Evolutionary conservation across 2,797 vertebrate species (phyloP).

Genomic region (Lepus oiostolus): DNA sequence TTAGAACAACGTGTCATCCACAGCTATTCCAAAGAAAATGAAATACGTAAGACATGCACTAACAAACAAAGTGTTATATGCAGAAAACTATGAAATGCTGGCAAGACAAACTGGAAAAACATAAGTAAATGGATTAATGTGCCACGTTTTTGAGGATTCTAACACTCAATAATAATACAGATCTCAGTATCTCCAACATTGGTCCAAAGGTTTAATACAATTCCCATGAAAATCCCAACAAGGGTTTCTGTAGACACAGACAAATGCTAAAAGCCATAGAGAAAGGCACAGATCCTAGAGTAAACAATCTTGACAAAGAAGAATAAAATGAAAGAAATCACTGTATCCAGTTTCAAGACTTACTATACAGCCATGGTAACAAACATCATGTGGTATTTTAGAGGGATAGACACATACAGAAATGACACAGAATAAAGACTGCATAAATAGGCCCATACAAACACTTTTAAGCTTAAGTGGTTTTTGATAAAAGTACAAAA

Average conservation of each 20-base stretch:
- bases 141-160: background rate
- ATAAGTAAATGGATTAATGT: background rate
- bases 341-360: too few relatives aligned
- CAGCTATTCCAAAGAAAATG: background rate
- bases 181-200: too few relatives aligned
- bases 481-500: background rate
- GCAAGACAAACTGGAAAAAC: background rate
- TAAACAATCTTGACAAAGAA: background rate
- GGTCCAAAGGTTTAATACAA: background rate
- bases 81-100: background rate
- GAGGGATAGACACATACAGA: background rate
- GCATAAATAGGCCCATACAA: background rate
- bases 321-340: too few relatives aligned
- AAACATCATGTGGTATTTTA: background rate
- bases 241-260: background rate
- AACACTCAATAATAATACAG: background rate
- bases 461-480: background rate
- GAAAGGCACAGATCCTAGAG: background rate
- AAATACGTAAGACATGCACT: background rate
- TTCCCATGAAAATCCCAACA: background rate
- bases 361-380: background rate
- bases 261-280: background rate
- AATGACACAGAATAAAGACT: background rate
- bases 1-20: background rate
- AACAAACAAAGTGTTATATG: background rate